Evolutionary conservation across 2,888 invertebrate species (phyloP), one percentile per base, ranked within the genome.

Genomic region (Craniophora ligustri): DNA sequence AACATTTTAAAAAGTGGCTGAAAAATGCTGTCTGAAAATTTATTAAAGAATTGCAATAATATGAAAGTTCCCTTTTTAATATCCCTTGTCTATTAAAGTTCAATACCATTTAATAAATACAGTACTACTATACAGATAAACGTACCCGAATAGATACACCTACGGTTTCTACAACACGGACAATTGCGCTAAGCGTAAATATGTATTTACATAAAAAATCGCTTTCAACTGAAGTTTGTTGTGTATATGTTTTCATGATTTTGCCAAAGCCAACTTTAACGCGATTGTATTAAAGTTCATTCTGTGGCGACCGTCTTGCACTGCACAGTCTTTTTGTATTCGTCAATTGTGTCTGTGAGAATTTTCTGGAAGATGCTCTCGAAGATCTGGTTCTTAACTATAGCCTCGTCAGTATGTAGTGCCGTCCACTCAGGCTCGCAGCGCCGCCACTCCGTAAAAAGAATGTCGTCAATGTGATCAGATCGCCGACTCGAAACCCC

Each of bases 391-490:
- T 87, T 91, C 51, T 93, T 93, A 46, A 93, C 89, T 7, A 72
- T 46, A 13, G 82, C 87, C 45, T 93, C 93, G 68, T 92, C 92
- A 0, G 76, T 69, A 67, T 92, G 90, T 0, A 91, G 76, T 0
- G 88, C 75, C 0, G 91, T 92, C 93, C 93, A 93, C 58, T 91
- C 91, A 1, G 89, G 87, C 66, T 93, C 93, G 55, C 89, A 88
- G n/a, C 88, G 86, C 0, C 89, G 82, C 93, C 92, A 93, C 63
- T 93, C 92, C 13, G 88, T 75, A 61, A 92, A 90, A 36, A 93
- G 46, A 32, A 93, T 89, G 60, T 92, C 92, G 64, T 93, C 93
- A 30, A 93, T 91, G 71, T 93, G 91, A 55, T 93, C 92, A 0
- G 91, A 86, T 1, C 91, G 85, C 1, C 89, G 80, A 5, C 84